Conservation (phyloP, 2,888 invertebrate species). For the Amorpha juglandis region DNA sequence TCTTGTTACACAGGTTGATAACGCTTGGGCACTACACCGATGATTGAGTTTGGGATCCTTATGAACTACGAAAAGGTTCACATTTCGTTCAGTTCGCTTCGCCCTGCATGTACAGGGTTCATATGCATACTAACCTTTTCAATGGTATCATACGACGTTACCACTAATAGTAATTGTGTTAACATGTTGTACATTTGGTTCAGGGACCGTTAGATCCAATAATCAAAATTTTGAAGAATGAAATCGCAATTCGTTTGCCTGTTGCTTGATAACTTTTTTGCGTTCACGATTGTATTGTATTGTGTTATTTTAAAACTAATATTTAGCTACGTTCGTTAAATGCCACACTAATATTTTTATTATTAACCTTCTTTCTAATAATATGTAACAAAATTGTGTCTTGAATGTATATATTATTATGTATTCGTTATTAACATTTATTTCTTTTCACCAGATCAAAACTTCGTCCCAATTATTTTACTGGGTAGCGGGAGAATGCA, state of each 20-base stretch:
- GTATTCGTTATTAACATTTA: too few species aligned
- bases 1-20: constrained; percentile 53
- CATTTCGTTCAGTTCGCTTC: constrained; percentile 54
- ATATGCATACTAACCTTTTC: constrained; percentile 41
- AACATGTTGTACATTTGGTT: background rate
- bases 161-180: background rate
- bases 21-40: constrained; percentile 46
- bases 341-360: background rate
- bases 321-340: background rate
- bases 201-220: background rate
- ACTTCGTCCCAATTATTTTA: too few species aligned
- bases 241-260: background rate
- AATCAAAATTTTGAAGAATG: too few species aligned
- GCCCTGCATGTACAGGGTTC: constrained; percentile 46
- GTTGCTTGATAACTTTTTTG: background rate
- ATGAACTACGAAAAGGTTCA: constrained; percentile 50
- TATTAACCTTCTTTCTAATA: background rate
- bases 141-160: constrained; percentile 8
- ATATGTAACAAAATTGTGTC: background rate
- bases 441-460: too few species aligned
- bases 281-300: background rate
- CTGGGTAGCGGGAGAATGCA: too few species aligned
- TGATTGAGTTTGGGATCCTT: constrained; percentile 45
- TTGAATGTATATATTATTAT: too few species aligned
- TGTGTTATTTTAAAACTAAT: background rate